Evolutionary conservation across 2,113 vertebrate species (phyloP).

Genomic region (Cynopterus brachyotis): DNA sequence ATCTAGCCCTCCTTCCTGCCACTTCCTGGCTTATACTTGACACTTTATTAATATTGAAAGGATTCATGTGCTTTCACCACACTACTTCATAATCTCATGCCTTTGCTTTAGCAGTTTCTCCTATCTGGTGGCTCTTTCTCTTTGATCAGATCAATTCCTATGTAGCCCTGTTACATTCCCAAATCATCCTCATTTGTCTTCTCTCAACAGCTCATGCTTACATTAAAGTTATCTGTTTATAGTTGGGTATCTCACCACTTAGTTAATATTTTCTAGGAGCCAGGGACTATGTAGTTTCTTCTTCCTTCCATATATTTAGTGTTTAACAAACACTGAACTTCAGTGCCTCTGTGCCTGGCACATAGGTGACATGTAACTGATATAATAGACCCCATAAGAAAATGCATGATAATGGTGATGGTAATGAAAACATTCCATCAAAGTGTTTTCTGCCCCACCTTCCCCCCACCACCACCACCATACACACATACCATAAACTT

Average conservation of each 20-base stretch:
- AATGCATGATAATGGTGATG: neutral
- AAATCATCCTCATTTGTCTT: neutral
- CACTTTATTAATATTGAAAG: neutral
- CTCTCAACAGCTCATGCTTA: neutral
- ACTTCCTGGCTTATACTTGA: neutral
- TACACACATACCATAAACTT: neutral
- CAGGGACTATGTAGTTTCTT: neutral
- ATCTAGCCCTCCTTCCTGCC: neutral
- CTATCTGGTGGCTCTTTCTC: neutral
- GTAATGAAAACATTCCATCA: neutral
- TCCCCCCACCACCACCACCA: neutral
- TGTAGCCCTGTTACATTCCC: neutral
- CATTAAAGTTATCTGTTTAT: neutral
- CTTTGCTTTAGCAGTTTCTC: neutral
- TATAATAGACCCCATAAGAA: neutral
- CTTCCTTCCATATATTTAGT: neutral
- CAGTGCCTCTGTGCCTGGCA: neutral
- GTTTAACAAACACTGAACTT: neutral
- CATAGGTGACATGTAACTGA: neutral
- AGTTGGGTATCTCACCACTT: neutral
- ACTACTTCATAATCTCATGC: fast-evolving
- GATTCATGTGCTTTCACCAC: neutral
- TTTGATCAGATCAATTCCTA: neutral
- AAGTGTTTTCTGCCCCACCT: neutral
- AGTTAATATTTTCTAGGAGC: neutral